Evolutionary conservation across 2,797 vertebrate genomes (phyloP).

Genomic region (Mus minutoides): DNA sequence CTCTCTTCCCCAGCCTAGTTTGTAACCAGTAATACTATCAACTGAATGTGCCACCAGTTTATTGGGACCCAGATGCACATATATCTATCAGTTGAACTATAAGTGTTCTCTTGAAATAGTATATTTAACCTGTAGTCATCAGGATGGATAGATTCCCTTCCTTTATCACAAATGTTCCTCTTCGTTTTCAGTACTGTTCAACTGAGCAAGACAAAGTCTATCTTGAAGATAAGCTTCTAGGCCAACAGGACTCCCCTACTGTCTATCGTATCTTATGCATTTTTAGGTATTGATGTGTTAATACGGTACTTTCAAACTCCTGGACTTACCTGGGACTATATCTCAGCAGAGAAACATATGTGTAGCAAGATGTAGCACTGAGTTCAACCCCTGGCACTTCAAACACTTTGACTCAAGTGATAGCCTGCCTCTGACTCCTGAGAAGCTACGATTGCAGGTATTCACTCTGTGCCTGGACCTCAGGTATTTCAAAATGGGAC

Average conservation of each 20-base stretch:
- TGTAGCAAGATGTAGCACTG: neutral
- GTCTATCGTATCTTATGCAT: too few relatives aligned
- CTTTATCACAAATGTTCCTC: neutral
- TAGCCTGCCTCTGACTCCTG: neutral
- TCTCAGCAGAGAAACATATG: neutral
- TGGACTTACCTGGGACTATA: neutral
- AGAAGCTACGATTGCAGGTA: neutral
- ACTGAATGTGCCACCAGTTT: neutral
- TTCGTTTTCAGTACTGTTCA: neutral
- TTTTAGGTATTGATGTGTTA: neutral
- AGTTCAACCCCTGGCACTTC: too few relatives aligned
- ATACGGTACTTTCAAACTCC: neutral
- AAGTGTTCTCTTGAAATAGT: neutral
- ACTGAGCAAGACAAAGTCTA: neutral
- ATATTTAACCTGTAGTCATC: neutral
- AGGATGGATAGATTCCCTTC: neutral
- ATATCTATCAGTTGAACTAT: neutral
- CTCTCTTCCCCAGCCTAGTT: neutral
- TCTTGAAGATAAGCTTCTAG: neutral
- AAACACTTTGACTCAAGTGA: neutral
- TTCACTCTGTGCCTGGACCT: neutral
- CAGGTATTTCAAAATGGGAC: neutral
- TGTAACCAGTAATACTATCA: neutral
- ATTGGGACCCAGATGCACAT: neutral
- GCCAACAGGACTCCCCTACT: neutral